Conservation (phyloP, 2,888 invertebrate species). For the Disparrhopalites patrizii region DNA sequence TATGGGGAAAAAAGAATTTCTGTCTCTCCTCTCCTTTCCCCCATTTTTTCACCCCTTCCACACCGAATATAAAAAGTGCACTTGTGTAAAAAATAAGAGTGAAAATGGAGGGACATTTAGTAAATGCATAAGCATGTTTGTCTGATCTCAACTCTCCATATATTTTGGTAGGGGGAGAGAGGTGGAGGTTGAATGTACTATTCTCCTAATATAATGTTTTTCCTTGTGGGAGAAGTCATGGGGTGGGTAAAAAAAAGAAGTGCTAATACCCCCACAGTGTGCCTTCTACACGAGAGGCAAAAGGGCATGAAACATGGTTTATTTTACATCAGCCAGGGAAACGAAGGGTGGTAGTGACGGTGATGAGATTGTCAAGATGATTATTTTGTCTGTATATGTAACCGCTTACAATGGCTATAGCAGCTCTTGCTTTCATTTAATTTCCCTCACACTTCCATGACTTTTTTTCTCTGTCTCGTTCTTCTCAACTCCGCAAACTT, state of each 20-base stretch:
- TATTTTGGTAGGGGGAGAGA: too few relatives aligned
- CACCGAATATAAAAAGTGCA: too few relatives aligned
- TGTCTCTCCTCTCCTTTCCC: too few relatives aligned
- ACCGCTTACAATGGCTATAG: constrained; percentile 5
- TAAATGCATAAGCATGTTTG: too few relatives aligned
- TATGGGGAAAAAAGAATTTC: too few relatives aligned
- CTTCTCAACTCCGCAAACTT: not conserved
- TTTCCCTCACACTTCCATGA: constrained; percentile 2
- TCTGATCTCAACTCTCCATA: too few relatives aligned
- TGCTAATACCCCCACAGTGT: not conserved
- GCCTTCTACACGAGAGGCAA: constrained; percentile 9
- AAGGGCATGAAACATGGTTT: constrained; percentile 44
- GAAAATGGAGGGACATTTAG: too few relatives aligned
- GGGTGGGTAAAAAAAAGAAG: constrained; percentile 14
- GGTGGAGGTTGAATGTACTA: too few relatives aligned
- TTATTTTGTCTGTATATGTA: constrained; percentile 30
- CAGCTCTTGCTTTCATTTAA: not conserved
- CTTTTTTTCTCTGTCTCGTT: not conserved
- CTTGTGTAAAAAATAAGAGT: too few relatives aligned
- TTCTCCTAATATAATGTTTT: too few relatives aligned
- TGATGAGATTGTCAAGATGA: constrained; percentile 40
- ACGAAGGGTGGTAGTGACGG: constrained; percentile 42
- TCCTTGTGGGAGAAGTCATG: too few relatives aligned
- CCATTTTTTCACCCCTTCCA: too few relatives aligned
- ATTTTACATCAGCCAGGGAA: constrained; percentile 47